phyloP scores from a whole-genome alignment of 2,113 vertebrate species.

The Corythoichthys intestinalis region DNA sequence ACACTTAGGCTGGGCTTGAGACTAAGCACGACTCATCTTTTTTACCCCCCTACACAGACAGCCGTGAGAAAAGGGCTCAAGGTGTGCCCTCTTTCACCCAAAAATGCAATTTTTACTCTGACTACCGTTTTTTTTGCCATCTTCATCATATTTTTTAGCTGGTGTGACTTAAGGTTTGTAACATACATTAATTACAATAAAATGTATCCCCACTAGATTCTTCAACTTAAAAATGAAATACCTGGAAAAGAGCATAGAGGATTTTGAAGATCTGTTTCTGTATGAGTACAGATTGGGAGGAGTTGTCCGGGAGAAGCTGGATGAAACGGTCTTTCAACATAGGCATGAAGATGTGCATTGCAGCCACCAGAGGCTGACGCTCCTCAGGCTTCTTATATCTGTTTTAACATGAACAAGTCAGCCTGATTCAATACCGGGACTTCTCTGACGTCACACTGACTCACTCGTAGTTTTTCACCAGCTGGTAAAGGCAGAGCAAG shows the following conservation, averaged over 20 bases:
- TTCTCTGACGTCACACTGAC: slow-evolving; percentile 18
- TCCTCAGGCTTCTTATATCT: slow-evolving; percentile 99
- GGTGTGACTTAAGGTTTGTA: too few species aligned
- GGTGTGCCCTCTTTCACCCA: too few species aligned
- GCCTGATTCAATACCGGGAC: neutral
- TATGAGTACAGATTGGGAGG: slow-evolving; percentile 93
- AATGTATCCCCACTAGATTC: too few species aligned
- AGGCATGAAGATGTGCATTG: slow-evolving; percentile 98
- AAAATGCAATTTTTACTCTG: too few species aligned
- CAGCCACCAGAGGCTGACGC: slow-evolving; percentile 89
- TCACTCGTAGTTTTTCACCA: slow-evolving; percentile 99
- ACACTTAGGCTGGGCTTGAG: too few species aligned
- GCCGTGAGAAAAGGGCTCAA: too few species aligned
- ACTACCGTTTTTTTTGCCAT: too few species aligned
- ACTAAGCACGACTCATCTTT: too few species aligned
- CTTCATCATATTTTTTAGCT: too few species aligned
- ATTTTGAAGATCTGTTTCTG: slow-evolving; percentile 99
- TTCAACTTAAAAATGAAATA: slow-evolving; percentile 40
- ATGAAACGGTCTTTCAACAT: slow-evolving; percentile 96
- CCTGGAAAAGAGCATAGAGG: slow-evolving; percentile 98
- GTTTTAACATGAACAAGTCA: slow-evolving; percentile 12
- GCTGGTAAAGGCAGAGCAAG: slow-evolving; percentile 96
- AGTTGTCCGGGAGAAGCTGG: slow-evolving; percentile 87
- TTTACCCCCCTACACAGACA: too few species aligned
- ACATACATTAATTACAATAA: too few species aligned